phyloP scores from a whole-genome alignment of 2,888 invertebrate genomes.

The Aleiodes leptofemur region DNA sequence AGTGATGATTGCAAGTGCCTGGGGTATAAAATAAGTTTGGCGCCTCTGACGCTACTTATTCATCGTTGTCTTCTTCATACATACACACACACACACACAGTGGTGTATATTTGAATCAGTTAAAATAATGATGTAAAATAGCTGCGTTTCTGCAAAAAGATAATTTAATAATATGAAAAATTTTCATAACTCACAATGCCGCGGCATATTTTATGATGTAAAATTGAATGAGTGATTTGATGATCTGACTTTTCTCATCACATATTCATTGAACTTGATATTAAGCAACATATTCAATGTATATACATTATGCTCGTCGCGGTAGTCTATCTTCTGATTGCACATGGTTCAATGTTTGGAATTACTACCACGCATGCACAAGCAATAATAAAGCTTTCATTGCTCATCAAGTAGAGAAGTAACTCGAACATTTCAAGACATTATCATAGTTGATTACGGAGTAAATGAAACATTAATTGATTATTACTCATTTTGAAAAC shows the following conservation, averaged over 20 bases:
- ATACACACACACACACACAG: neutral
- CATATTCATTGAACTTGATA: slow-evolving; percentile 32
- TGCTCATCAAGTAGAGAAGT: neutral
- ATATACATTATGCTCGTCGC: neutral
- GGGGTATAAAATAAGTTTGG: slow-evolving; percentile 35
- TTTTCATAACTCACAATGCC: neutral
- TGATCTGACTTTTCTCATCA: slow-evolving; percentile 4
- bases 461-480: neutral
- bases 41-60: slow-evolving; percentile 24
- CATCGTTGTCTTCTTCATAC: neutral
- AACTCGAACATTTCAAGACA: neutral
- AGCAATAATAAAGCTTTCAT: slow-evolving; percentile 19
- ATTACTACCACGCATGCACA: slow-evolving; percentile 2
- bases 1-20: slow-evolving; percentile 25
- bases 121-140: neutral
- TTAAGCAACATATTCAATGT: slow-evolving; percentile 1
- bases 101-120: slow-evolving; percentile 18
- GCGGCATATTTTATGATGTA: neutral
- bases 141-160: neutral
- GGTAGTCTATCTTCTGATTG: neutral
- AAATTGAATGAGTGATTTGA: slow-evolving; percentile 7
- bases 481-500: too few species aligned
- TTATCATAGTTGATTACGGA: neutral
- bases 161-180: neutral
- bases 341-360: neutral